A percentile compares a stretch with the other conserved stretches of the same genome.
Evolutionary conservation across 2,113 vertebrate genomes (phyloP).

Genomic region (Pelmatolapia mariae): DNA sequence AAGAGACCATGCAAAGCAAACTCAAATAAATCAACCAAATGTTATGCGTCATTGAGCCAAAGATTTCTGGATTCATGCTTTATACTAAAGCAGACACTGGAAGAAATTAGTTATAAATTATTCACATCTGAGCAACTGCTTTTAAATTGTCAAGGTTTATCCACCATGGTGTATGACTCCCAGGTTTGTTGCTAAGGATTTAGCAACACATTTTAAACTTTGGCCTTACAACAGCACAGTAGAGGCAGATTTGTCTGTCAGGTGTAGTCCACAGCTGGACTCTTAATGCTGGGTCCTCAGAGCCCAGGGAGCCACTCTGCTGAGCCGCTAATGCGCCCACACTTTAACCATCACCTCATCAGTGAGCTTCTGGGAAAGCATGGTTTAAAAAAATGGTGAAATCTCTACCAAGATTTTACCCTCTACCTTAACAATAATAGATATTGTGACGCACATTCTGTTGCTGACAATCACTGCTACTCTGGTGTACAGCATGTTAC

Average conservation of each 20-base stretch:
- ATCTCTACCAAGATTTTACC: background rate
- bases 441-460: background rate
- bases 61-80: background rate
- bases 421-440: background rate
- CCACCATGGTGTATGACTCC: background rate
- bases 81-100: background rate
- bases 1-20: background rate
- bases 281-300: background rate
- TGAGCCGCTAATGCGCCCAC: constrained; percentile 16
- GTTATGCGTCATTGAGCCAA: background rate
- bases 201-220: background rate
- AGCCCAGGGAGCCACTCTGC: background rate
- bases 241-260: background rate
- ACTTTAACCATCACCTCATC: constrained; percentile 17
- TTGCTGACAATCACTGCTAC: background rate
- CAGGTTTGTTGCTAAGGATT: constrained; percentile 6
- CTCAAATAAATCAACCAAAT: background rate
- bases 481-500: background rate
- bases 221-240: background rate
- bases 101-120: background rate
- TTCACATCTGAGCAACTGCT: background rate
- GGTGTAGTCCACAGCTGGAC: constrained; percentile 5
- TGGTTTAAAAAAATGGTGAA: background rate
- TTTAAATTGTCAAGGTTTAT: background rate
- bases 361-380: constrained; percentile 13